Base-by-base conservation (phyloP, 2,888 invertebrate genomes). In the Ichneumoninae sp. region DNA sequence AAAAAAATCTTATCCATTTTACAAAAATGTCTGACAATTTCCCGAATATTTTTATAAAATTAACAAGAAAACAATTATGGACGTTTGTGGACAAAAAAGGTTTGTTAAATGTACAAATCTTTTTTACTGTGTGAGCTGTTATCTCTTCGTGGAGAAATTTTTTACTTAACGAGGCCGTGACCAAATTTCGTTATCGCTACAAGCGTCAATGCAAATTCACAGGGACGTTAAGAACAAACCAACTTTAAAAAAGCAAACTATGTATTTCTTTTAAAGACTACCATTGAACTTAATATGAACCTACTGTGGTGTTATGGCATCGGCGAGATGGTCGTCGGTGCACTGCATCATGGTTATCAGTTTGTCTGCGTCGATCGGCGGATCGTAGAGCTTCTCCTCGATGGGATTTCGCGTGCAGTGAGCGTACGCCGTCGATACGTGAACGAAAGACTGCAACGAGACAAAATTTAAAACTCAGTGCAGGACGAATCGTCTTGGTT, bases 381-480 rank as follows among this genome's bases (percentile, higher is more conserved):
- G 92, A 0, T 94, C 94, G 91, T 95, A 96, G 70, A 95, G 93
- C 89, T 94, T 94, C 90, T 95, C 95, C 75, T 95, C 95, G 72
- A 95, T 95, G 3, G 87, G 84, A 40, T 93, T 87, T 52, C 93
- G 86, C 4, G 94, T 93, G 80, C 95, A 96, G 87, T 95, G 94
- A 0, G 95, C 94, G 83, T 95, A 96, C 0, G 95, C 95, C 0
- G 96, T 96, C 0, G 96, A 96, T 1, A 95, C 95, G 89, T 96
- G 95, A 50, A 96, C 91, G 78, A 95, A 93, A 62, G 94, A 94
- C 93, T 94, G 92, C 30, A 92, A 89, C 22, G 26, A 10, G 1
- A 78, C 91, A 83, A 40, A 19, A 62, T n/a, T 22, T 30, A 7
- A 2, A 62, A 66, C 19, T 22, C n/a, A 33, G 10, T 10, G 7